These are phyloP conservation scores for Clamator glandarius DNA, from an alignment of 2,797 vertebrate species.

Conservation along the genomic window DNA sequence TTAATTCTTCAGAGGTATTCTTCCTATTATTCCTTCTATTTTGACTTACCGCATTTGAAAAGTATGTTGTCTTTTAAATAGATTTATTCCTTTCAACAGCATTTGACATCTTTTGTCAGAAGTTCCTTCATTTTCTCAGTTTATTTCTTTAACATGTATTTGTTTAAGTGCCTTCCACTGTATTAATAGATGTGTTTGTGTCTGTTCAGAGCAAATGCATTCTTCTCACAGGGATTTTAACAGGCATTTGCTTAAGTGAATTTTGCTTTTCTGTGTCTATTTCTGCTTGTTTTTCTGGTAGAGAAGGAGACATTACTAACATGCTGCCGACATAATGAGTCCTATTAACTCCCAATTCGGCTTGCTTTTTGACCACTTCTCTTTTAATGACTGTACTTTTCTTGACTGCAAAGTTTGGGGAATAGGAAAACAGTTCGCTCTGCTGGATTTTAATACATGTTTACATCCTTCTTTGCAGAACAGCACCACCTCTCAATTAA, in stretches of 20 bases:
- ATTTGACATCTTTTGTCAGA: conserved; percentile 53
- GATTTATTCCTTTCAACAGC: conserved; percentile 52
- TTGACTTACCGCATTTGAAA: conserved; percentile 66
- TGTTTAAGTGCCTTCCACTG: conserved; percentile 79
- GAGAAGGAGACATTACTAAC: conserved; percentile 65
- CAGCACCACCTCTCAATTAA: conserved; percentile 74
- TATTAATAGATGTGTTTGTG: conserved; percentile 80
- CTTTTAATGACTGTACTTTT: conserved; percentile 71
- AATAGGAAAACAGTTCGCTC: conserved; percentile 67
- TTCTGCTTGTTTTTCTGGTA: conserved; percentile 69
- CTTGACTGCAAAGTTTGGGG: conserved; percentile 69
- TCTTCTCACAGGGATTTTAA: conserved; percentile 68
- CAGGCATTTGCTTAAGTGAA: conserved; percentile 73
- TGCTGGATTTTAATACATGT: conserved; percentile 76
- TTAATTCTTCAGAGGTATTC: conserved; percentile 58
- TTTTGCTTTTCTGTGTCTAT: conserved; percentile 71
- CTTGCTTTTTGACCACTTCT: conserved; percentile 71
- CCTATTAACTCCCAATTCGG: conserved; percentile 76
- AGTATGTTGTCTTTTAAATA: conserved; percentile 58
- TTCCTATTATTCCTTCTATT: conserved; percentile 62
- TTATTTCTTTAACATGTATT: conserved; percentile 76
- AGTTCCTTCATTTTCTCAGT: conserved; percentile 56
- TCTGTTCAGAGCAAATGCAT: conserved; percentile 73
- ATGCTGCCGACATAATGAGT: conserved; percentile 71
- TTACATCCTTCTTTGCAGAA: conserved; percentile 70